Evolutionary conservation across 2,888 invertebrate genomes (phyloP).

Genomic region (Morpho achilles): DNA sequence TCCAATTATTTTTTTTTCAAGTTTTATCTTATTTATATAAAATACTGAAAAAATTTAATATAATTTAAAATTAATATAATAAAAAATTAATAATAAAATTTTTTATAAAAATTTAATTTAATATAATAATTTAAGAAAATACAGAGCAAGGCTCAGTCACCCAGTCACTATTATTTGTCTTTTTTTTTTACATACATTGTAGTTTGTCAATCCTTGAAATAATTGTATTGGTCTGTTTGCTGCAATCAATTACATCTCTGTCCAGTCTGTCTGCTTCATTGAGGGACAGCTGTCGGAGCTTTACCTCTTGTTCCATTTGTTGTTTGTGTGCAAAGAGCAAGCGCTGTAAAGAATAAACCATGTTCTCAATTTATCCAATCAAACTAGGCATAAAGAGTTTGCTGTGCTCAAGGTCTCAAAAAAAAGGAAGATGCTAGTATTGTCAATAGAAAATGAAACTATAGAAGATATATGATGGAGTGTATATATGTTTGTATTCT

Average conservation of each 20-base stretch:
- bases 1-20: no score
- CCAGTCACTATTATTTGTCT: neutral
- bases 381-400: no score
- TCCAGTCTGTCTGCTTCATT: constrained; percentile 66
- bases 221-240: constrained; percentile 68
- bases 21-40: no score
- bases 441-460: neutral
- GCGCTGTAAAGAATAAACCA: constrained; percentile 60
- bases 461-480: neutral
- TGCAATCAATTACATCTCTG: constrained; percentile 62
- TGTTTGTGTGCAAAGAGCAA: constrained; percentile 83
- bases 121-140: no score
- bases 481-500: neutral
- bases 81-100: no score
- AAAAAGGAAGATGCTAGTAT: no score
- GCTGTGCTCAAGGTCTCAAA: no score
- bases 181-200: constrained; percentile 42
- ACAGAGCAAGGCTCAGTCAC: no score
- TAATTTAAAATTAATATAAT: no score
- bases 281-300: constrained; percentile 71
- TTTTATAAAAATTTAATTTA: no score
- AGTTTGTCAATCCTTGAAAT: constrained; percentile 58
- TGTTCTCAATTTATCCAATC: no score
- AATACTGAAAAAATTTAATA: no score
- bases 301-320: constrained; percentile 84